These are phyloP conservation scores for Antheraea mylitta DNA, from an alignment of 1,140 invertebrate genomes.

Conservation along the genomic window DNA sequence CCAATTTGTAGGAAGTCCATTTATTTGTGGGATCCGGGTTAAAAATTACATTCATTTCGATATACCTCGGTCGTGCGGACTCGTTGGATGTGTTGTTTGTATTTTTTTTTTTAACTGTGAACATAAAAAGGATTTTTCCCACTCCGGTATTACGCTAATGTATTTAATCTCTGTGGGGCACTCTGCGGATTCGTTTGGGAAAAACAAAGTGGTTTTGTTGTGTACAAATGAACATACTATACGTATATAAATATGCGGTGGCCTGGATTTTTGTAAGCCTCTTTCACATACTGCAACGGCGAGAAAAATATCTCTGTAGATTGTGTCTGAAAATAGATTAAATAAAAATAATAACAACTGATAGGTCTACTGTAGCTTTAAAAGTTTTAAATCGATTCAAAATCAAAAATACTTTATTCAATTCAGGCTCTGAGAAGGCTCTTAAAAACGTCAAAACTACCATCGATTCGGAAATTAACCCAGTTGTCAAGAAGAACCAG, in stretches of 20 bases:
- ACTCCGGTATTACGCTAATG: not conserved
- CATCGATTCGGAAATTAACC: too few species aligned
- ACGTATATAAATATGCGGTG: not conserved
- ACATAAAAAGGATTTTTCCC: slow-evolving; percentile 3
- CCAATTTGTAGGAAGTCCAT: not conserved
- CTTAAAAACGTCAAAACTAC: too few species aligned
- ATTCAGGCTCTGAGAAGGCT: too few species aligned
- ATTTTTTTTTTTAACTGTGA: not conserved
- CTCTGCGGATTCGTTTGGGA: not conserved
- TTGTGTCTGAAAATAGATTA: too few species aligned
- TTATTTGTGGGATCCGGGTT: not conserved
- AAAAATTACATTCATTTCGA: not conserved
- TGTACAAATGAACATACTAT: slow-evolving; percentile 1
- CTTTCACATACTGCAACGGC: not conserved
- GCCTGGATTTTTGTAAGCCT: not conserved
- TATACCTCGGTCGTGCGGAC: not conserved
- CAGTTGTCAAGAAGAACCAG: too few species aligned
- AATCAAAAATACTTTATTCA: too few species aligned
- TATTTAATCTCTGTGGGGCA: slow-evolving; percentile 1
- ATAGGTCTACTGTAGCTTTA: too few species aligned
- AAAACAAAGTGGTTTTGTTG: slow-evolving; percentile 1
- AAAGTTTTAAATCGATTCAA: too few species aligned
- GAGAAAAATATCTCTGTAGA: not conserved
- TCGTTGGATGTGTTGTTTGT: not conserved
- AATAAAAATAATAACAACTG: too few species aligned